A percentile compares a stretch with the other conserved stretches of the same genome.
These are phyloP conservation scores for Motacilla tschutschensis DNA, from an alignment of 2,113 vertebrate genomes.

Conservation along the genomic window DNA sequence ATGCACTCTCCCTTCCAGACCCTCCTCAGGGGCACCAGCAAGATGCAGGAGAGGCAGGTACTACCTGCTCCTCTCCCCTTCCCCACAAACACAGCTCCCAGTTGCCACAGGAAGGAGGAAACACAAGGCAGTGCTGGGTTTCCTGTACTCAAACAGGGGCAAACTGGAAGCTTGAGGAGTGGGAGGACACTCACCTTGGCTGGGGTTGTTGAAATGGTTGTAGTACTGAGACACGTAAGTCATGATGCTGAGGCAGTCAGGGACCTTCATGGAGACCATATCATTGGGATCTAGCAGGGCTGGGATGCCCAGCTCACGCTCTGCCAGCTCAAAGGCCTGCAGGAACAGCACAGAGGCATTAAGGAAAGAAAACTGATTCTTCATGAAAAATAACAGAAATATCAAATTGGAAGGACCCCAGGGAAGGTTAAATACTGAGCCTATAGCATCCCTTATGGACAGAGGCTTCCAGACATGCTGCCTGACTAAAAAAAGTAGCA, in stretches of 20 bases:
- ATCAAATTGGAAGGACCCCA: neutral
- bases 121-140: neutral
- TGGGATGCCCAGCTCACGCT: slow-evolving; percentile 91
- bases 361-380: neutral
- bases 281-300: slow-evolving; percentile 92
- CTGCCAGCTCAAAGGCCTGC: slow-evolving; percentile 93
- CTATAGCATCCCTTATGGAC: neutral
- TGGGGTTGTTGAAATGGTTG: slow-evolving; percentile 85
- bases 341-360: neutral
- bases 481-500: neutral
- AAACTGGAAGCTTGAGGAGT: neutral
- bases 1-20: neutral
- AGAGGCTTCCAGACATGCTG: neutral
- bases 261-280: slow-evolving; percentile 96
- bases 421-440: neutral
- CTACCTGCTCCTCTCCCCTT: neutral
- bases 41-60: neutral
- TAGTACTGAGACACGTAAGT: slow-evolving; percentile 97
- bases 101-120: neutral
- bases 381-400: neutral
- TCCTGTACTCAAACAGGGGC: neutral
- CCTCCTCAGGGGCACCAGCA: neutral
- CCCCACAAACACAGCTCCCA: neutral
- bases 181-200: slow-evolving; percentile 72
- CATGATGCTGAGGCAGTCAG: slow-evolving; percentile 94